A percentile compares a stretch with the other conserved stretches of the same genome.
These are phyloP conservation scores for Allygus modestus DNA, from an alignment of 2,888 invertebrate genomes.

Conservation along the genomic window DNA sequence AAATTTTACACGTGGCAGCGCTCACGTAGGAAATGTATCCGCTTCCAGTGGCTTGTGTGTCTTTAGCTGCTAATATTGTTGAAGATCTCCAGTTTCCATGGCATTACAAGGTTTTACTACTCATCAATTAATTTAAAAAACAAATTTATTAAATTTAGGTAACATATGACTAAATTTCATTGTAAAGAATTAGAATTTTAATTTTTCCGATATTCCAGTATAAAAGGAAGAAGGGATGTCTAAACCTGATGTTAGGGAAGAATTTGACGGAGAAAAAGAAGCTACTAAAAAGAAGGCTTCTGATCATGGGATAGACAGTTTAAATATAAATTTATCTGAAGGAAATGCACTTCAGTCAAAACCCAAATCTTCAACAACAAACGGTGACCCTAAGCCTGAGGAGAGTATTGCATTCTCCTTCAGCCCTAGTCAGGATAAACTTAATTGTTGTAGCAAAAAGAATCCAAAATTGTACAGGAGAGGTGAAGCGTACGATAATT, in stretches of 20 bases:
- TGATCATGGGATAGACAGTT: neutral
- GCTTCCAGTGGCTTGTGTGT: too few species aligned
- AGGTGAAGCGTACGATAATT: neutral
- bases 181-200: neutral
- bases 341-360: neutral
- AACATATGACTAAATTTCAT: neutral
- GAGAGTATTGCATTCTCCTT: neutral
- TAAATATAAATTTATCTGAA: neutral
- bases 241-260: neutral
- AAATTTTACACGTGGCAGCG: too few species aligned
- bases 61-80: too few species aligned
- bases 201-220: neutral
- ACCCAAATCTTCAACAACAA: neutral
- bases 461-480: neutral
- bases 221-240: neutral
- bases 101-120: neutral
- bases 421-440: slow-evolving; percentile 6
- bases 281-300: neutral
- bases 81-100: neutral
- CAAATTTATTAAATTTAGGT: neutral
- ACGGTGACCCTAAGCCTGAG: neutral
- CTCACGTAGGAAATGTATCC: too few species aligned
- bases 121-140: too few species aligned
- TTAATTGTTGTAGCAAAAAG: neutral
- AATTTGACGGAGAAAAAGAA: neutral